Evolutionary conservation across 2,113 vertebrate species (phyloP).

Genomic region (Silurus glanis): DNA sequence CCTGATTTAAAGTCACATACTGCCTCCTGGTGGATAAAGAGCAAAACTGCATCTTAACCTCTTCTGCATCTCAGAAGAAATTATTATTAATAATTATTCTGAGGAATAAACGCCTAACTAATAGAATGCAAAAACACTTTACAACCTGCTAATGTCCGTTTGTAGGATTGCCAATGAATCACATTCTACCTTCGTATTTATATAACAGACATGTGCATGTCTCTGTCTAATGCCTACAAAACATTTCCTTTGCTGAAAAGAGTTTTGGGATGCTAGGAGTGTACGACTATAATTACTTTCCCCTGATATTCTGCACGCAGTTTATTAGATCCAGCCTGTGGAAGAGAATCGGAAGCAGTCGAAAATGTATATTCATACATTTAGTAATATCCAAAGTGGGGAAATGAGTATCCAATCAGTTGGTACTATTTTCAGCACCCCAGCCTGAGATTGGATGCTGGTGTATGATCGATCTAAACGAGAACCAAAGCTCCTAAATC

Average conservation of each 20-base stretch:
- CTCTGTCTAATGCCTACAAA: neutral
- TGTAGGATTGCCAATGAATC: neutral
- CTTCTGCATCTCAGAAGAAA: no score
- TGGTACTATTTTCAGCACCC: neutral
- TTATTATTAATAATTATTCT: no score
- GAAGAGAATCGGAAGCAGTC: neutral
- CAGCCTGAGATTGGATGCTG: neutral
- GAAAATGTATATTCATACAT: neutral
- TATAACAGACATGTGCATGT: neutral
- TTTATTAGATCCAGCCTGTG: neutral
- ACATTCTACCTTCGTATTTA: neutral
- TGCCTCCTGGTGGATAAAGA: slow-evolving; percentile 63
- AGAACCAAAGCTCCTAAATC: neutral
- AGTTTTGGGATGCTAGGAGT: neutral
- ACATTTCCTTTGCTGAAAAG: neutral
- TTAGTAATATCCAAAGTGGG: neutral
- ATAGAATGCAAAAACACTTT: neutral
- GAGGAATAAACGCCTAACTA: neutral
- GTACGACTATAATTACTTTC: neutral
- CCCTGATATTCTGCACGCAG: neutral
- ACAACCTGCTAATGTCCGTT: neutral
- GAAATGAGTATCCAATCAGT: neutral
- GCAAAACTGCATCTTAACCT: neutral
- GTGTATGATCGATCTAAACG: neutral
- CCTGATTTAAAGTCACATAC: slow-evolving; percentile 54